Conservation (phyloP, 2,888 invertebrate species). For the Lycaena phlaeas region DNA sequence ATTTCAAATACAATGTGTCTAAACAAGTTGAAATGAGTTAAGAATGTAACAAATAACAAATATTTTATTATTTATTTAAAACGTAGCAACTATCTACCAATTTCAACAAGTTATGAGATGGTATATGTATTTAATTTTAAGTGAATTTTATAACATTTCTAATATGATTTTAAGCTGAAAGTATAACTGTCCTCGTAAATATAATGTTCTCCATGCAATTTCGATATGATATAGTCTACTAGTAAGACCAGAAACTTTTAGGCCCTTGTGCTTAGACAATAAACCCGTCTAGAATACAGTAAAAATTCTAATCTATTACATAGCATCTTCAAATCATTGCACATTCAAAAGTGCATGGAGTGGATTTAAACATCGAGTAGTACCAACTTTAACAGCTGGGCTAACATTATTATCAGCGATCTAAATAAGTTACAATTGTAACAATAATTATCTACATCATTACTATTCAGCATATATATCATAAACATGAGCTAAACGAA, state of each 20-base stretch:
- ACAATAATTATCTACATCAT: constrained; percentile 5
- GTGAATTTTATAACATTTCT: constrained; percentile 1
- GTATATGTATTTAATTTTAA: background rate
- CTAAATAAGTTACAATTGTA: constrained; percentile 4
- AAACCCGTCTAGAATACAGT: constrained; percentile 13
- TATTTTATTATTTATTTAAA: constrained; percentile 5
- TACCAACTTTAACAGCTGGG: background rate
- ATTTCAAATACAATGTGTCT: background rate
- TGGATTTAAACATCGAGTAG: constrained; percentile 9
- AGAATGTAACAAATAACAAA: constrained; percentile 4
- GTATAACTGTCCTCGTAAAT: background rate
- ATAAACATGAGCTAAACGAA: background rate
- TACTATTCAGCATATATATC: background rate
- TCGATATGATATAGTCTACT: constrained; percentile 24
- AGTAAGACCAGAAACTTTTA: constrained; percentile 25
- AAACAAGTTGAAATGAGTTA: constrained; percentile 3
- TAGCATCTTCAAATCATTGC: constrained; percentile 8
- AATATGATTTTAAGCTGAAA: constrained; percentile 1
- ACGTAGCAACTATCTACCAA: constrained; percentile 7
- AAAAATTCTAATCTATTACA: constrained; percentile 15
- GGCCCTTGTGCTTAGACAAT: constrained; percentile 18
- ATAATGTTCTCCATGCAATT: constrained; percentile 33
- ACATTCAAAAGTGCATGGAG: constrained; percentile 31
- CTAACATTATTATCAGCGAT: background rate
- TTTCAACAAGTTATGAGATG: constrained; percentile 5